phyloP scores from a whole-genome alignment of 2,888 invertebrate genomes.

The Petrophora chlorosata region DNA sequence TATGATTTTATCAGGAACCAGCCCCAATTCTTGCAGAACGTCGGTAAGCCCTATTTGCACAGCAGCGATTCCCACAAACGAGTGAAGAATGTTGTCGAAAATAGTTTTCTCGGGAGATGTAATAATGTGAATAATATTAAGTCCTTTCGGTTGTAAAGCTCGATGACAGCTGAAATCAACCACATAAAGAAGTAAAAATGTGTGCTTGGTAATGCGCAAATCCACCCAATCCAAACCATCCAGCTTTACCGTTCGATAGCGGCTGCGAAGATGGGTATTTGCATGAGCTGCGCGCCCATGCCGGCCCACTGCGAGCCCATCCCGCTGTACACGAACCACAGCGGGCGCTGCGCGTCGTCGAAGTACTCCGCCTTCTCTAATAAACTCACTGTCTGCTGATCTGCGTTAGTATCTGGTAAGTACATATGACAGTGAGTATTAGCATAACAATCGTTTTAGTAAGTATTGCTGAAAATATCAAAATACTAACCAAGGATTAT shows the following conservation, averaged over 20 bases:
- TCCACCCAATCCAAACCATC: too few relatives aligned
- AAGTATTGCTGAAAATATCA: not conserved
- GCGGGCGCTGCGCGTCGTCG: constrained; percentile 68
- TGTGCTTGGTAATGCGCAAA: too few relatives aligned
- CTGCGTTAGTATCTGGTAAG: not conserved
- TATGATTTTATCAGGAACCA: constrained; percentile 37
- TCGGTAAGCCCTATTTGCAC: constrained; percentile 75
- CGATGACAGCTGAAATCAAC: constrained; percentile 22
- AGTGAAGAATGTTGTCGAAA: constrained; percentile 84
- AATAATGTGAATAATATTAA: constrained; percentile 35
- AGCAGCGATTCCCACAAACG: constrained; percentile 90
- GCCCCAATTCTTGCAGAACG: constrained; percentile 45
- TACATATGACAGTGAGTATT: not conserved
- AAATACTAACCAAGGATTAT: constrained; percentile 64
- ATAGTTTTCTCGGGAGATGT: constrained; percentile 42
- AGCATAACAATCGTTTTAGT: not conserved
- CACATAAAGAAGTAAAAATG: too few relatives aligned
- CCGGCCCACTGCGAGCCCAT: constrained; percentile 75
- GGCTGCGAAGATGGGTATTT: constrained; percentile 83
- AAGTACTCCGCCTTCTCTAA: constrained; percentile 52
- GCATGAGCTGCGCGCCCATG: constrained; percentile 86
- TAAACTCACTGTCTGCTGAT: constrained; percentile 50
- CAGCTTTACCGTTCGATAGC: constrained; percentile 75
- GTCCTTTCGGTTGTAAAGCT: constrained; percentile 31
- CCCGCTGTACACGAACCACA: constrained; percentile 87